Evolutionary conservation across 2,888 invertebrate species (phyloP).

Genomic region (Glyphotaelius pellucidus): DNA sequence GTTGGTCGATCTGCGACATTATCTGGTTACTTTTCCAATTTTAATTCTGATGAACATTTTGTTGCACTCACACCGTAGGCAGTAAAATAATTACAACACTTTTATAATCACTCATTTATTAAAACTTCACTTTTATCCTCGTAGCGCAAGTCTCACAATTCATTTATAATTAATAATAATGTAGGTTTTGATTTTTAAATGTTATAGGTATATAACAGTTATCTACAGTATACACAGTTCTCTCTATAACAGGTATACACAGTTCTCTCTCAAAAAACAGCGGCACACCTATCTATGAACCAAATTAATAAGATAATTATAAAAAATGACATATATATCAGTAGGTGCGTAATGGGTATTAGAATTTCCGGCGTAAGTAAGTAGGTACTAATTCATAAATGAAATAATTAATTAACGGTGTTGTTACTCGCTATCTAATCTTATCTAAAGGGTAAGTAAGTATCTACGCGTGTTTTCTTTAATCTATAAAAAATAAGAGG

Average conservation of each 20-base stretch:
- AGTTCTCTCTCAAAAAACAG: neutral
- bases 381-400: neutral
- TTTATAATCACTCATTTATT: neutral
- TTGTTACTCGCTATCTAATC: neutral
- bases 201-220: neutral
- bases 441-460: neutral
- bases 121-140: neutral
- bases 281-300: neutral
- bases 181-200: neutral
- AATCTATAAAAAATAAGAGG: neutral
- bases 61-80: neutral
- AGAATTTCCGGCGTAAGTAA: neutral
- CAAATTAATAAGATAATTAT: neutral
- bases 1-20: conserved; percentile 30
- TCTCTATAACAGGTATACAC: too few relatives aligned
- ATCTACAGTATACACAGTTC: too few relatives aligned
- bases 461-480: neutral
- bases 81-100: neutral
- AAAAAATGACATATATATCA: neutral
- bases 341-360: neutral
- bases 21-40: conserved; percentile 9
- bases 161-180: neutral
- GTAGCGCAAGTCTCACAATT: neutral
- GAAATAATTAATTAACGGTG: neutral
- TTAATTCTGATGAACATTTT: neutral